These are phyloP conservation scores for Enteromius afrohamiltoni DNA, from an alignment of 2,797 vertebrate genomes.

Conservation along the genomic window DNA sequence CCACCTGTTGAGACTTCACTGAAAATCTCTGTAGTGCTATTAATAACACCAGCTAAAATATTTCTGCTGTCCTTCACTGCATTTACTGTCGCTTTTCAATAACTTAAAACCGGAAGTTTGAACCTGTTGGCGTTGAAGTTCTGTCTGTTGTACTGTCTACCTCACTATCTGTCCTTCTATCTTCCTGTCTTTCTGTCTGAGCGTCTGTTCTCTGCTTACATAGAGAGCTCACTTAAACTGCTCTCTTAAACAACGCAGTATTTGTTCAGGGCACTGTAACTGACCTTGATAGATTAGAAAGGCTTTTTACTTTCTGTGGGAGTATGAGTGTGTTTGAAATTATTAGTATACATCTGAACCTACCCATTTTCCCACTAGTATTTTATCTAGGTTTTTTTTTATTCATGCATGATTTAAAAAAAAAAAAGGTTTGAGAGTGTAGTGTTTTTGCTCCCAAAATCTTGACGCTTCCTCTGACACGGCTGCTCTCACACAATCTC, in stretches of 20 bases:
- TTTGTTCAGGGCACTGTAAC: constrained; percentile 75
- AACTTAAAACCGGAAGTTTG: constrained; percentile 33
- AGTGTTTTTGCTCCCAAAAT: constrained; percentile 30
- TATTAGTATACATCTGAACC: constrained; percentile 69
- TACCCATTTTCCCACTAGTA: neutral
- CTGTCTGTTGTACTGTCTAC: constrained; percentile 46
- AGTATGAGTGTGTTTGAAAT: constrained; percentile 73
- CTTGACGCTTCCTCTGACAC: constrained; percentile 56
- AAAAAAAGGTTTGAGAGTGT: neutral
- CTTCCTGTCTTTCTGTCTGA: constrained; percentile 56
- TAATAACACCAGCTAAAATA: neutral
- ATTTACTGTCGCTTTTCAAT: constrained; percentile 1
- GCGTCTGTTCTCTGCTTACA: constrained; percentile 62
- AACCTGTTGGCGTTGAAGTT: constrained; percentile 46
- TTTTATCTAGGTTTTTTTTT: constrained; percentile 18
- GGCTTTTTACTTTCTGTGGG: constrained; percentile 70
- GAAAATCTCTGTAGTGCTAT: neutral
- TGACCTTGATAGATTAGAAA: constrained; percentile 83
- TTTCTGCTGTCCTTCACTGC: neutral
- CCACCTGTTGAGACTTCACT: neutral
- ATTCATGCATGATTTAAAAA: neutral
- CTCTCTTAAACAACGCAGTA: constrained; percentile 70
- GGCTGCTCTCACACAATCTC: constrained; percentile 3
- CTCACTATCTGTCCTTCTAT: constrained; percentile 57
- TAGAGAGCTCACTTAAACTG: constrained; percentile 62